phyloP scores from a whole-genome alignment of 1,140 invertebrate genomes.

The Bombus impatiens region DNA sequence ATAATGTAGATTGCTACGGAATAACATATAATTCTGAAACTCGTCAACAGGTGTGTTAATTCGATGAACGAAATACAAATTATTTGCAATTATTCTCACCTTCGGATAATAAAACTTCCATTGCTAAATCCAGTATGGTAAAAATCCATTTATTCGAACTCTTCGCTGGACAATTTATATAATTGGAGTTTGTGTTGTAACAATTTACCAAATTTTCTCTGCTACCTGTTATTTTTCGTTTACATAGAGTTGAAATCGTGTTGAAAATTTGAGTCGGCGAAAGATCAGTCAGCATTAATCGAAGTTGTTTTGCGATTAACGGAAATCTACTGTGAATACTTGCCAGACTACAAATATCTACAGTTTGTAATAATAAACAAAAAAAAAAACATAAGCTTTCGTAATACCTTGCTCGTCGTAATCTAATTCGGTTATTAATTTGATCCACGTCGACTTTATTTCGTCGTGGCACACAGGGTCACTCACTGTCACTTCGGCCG shows the following conservation, averaged over 20 bases:
- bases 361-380: background rate
- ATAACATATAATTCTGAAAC: background rate
- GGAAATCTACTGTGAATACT: background rate
- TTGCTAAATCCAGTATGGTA: background rate
- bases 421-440: background rate
- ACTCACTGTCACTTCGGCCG: background rate
- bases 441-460: background rate
- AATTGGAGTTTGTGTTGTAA: too few relatives aligned
- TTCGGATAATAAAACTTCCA: background rate
- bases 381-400: background rate
- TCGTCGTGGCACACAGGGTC: background rate
- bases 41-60: background rate
- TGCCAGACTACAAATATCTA: background rate
- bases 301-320: too few relatives aligned
- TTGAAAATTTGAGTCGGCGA: too few relatives aligned
- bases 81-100: background rate
- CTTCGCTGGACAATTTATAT: too few relatives aligned
- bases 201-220: too few relatives aligned
- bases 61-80: background rate
- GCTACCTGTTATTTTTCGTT: too few relatives aligned
- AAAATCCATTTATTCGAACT: too few relatives aligned
- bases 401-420: background rate
- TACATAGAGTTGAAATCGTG: too few relatives aligned
- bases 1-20: background rate
- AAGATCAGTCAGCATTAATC: too few relatives aligned